Evolutionary conservation across 2,113 vertebrate genomes (phyloP).

Genomic region (Hippotragus niger): DNA sequence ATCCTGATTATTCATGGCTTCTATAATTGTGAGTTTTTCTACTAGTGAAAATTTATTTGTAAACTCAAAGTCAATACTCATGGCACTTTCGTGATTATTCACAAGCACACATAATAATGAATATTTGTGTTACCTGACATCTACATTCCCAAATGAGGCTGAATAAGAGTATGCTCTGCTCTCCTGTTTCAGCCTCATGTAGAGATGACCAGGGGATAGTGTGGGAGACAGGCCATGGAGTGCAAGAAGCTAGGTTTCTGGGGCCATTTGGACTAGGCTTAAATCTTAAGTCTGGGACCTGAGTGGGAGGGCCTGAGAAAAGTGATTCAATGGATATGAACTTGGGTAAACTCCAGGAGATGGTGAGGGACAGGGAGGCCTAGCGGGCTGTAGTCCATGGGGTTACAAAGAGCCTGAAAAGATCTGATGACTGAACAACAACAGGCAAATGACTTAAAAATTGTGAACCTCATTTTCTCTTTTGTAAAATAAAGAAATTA

Average conservation of each 20-base stretch:
- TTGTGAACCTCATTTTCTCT: background rate
- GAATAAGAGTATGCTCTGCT: background rate
- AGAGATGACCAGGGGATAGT: background rate
- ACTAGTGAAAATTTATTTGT: background rate
- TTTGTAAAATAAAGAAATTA: background rate
- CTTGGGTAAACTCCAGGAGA: background rate
- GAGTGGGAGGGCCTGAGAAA: background rate
- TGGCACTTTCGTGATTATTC: accelerated
- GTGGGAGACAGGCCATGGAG: accelerated
- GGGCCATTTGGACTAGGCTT: background rate
- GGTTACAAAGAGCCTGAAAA: background rate
- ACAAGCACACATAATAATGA: background rate
- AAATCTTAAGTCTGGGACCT: background rate
- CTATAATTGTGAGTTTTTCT: background rate
- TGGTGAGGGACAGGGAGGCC: background rate
- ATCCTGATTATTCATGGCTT: background rate
- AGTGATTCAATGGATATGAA: background rate
- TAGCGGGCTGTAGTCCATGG: background rate
- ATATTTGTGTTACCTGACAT: background rate
- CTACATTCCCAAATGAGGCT: background rate
- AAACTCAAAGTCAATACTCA: background rate
- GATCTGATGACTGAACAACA: background rate
- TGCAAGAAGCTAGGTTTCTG: accelerated
- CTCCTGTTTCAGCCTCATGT: background rate
- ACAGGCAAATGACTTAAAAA: background rate